Evolutionary conservation across 2,113 vertebrate species (phyloP), one percentile per base, ranked within the genome.

Genomic region (Spheniscus mendiculus): DNA sequence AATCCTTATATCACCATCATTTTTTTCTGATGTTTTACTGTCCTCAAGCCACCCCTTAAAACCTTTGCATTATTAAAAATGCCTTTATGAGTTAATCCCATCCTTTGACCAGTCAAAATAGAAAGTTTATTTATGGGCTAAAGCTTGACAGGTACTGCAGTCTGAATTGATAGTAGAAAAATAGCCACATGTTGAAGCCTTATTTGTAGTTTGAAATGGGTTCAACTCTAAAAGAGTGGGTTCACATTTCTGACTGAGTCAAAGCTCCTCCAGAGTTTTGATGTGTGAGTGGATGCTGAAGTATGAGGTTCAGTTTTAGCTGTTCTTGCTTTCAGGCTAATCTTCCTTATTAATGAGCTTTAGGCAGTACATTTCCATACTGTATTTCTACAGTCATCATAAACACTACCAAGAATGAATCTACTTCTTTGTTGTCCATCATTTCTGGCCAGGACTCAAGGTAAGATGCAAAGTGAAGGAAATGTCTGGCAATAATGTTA

Each of bases 401-500:
- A 92, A 94, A 70, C 73, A 34, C 66, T 58, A 66, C 89, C 89
- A 97, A 95, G 90, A 95, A 96, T 94, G 93, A 98, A 72, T 87
- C 91, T 98, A 22, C 91, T 96, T 86, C 82, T 90, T 94, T 87
- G 85, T 92, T 67, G 93, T 93, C 96, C 18, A 0, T 97, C 71
- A 80, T 83, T 95, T 96, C 8, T 77, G 78, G 77, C 85, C 85
- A 87, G 77, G 85, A 72, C 58, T 95, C 92, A 89, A 1, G 91
- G 77, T 92, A 69, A 85, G 55, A 38, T 96, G 93, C 94, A 76
- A 47, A 90, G 20, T 56, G 40, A 82, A 77, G 90, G 58, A 93
- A 97, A 97, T 97, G 82, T 96, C 87, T 97, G 92, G 95, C 93
- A 98, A 97, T 98, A 98, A 98, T 97, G 80, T 87, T 98, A 23